These are phyloP conservation scores for Colostygia pectinataria DNA, from an alignment of 2,888 invertebrate species.

Conservation along the genomic window DNA sequence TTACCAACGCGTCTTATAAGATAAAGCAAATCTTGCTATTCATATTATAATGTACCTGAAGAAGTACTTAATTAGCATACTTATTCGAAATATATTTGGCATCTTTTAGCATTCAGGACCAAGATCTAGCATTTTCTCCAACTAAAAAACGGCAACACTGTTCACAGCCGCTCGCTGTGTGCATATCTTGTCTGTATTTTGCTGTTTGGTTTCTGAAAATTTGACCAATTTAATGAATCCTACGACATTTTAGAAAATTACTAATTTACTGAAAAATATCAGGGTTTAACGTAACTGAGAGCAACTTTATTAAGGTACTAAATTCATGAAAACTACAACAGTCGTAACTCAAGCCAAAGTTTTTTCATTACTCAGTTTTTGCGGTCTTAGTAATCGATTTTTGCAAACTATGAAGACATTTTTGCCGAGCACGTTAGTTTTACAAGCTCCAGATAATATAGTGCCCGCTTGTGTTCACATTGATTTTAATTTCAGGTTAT, in stretches of 20 bases:
- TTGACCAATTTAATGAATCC: conserved; percentile 1
- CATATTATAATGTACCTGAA: too few species aligned
- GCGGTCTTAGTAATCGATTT: conserved; percentile 38
- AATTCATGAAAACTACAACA: conserved; percentile 16
- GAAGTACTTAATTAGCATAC: too few species aligned
- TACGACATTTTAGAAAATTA: conserved; percentile 1
- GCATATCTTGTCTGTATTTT: conserved; percentile 41
- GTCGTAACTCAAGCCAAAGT: conserved; percentile 22
- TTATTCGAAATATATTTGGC: too few species aligned
- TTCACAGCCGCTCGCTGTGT: conserved; percentile 64
- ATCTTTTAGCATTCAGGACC: too few species aligned
- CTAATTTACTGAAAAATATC: conserved; percentile 3
- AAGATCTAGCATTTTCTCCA: too few species aligned
- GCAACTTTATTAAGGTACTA: conserved; percentile 33
- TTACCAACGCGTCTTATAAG: too few species aligned
- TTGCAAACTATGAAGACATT: conserved; percentile 31
- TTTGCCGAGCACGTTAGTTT: conserved; percentile 25
- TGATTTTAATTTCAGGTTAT: conserved; percentile 81
- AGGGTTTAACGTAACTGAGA: neutral
- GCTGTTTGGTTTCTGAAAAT: conserved; percentile 60
- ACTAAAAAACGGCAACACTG: too few species aligned
- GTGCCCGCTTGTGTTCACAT: conserved; percentile 57
- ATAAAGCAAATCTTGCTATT: too few species aligned
- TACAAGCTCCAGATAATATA: conserved; percentile 27
- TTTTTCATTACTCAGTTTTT: conserved; percentile 33